phyloP scores from a whole-genome alignment of 1,140 invertebrate genomes.

The Saxidomus purpurata region DNA sequence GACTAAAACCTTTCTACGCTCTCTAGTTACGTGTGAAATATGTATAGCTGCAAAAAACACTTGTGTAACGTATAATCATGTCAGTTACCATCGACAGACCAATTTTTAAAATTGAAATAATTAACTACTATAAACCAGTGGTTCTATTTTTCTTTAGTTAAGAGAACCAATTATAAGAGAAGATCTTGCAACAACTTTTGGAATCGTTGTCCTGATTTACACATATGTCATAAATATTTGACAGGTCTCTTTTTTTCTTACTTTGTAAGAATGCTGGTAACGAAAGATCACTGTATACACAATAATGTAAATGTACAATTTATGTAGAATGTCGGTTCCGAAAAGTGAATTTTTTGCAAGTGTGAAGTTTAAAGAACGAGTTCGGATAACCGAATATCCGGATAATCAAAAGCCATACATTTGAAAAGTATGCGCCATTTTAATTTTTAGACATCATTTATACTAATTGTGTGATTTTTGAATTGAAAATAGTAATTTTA shows the following conservation, averaged over 20 bases:
- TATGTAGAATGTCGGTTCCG: no score
- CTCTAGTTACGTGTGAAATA: slow-evolving; percentile 35
- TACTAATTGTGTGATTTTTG: no score
- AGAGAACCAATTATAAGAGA: neutral
- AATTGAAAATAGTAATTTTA: no score
- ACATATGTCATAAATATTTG: neutral
- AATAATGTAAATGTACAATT: no score
- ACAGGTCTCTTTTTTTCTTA: neutral
- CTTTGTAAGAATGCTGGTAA: no score
- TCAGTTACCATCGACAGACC: neutral
- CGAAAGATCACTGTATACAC: no score
- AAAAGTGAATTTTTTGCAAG: no score
- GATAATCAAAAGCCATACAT: no score
- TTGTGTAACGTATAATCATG: slow-evolving; percentile 19
- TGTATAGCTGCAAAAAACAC: neutral
- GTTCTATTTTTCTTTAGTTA: slow-evolving; percentile 7
- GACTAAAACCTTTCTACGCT: neutral
- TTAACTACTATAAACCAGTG: neutral
- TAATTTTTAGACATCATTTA: no score
- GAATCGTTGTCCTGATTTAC: neutral
- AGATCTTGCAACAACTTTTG: neutral
- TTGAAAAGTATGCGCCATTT: no score
- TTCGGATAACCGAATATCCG: no score
- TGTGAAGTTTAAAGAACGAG: no score
- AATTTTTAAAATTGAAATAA: slow-evolving; percentile 36